Conservation (phyloP, 2,113 vertebrate species). For the Anser cygnoides region DNA sequence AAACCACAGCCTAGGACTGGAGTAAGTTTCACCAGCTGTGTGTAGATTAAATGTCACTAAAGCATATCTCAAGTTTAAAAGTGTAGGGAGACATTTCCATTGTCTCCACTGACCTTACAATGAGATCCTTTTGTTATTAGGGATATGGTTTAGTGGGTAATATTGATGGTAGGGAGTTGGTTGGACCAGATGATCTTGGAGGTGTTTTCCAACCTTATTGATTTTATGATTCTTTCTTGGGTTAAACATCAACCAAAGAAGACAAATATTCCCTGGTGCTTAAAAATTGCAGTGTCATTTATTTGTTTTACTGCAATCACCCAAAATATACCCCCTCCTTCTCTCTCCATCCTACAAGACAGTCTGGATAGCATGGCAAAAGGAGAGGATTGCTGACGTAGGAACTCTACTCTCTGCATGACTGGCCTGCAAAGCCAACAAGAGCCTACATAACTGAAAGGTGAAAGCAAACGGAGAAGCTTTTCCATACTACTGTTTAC, state of each 20-base stretch:
- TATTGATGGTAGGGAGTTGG: too few relatives aligned
- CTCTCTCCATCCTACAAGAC: not conserved
- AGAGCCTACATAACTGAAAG: not conserved
- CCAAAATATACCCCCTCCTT: not conserved
- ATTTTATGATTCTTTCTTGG: not conserved
- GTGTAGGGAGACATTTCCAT: not conserved
- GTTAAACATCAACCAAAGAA: not conserved
- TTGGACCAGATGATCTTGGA: too few relatives aligned
- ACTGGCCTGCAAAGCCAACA: not conserved
- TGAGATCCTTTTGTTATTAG: not conserved
- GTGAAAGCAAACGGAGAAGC: not conserved
- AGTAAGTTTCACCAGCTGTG: not conserved
- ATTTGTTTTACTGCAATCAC: not conserved
- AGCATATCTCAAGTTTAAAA: not conserved
- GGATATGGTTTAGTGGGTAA: too few relatives aligned
- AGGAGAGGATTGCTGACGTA: not conserved
- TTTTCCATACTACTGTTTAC: not conserved
- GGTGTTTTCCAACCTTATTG: too few relatives aligned
- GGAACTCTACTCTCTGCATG: fast-evolving
- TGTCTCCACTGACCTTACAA: not conserved
- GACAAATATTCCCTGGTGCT: not conserved
- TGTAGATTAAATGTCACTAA: not conserved
- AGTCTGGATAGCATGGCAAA: not conserved
- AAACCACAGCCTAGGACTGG: not conserved
- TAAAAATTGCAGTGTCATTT: not conserved